Conservation (phyloP, 2,113 vertebrate species). For the Heptranchias perlo region DNA sequence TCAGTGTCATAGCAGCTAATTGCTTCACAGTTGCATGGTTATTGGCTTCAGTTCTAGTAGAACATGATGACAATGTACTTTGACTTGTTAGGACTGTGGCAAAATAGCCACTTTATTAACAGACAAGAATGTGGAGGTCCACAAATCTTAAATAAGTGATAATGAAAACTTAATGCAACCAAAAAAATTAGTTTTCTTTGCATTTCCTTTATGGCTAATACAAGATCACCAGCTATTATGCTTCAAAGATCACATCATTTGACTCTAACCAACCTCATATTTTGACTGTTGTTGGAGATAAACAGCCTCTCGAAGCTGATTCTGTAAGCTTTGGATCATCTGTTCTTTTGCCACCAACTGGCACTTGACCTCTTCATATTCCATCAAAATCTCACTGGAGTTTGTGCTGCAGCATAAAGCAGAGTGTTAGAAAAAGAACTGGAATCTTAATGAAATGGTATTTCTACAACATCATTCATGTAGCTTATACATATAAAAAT, state of each 20-base stretch:
- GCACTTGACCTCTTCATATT: constrained; percentile 38
- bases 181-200: neutral
- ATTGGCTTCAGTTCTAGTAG: neutral
- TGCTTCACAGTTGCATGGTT: neutral
- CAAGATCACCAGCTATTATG: neutral
- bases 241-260: neutral
- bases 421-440: neutral
- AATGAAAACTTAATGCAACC: neutral
- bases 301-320: constrained; percentile 45
- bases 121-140: neutral
- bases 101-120: neutral
- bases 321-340: constrained; percentile 39
- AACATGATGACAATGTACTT: neutral
- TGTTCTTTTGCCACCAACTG: constrained; percentile 39
- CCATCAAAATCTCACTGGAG: constrained; percentile 8
- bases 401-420: neutral
- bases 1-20: neutral
- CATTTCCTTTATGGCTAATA: neutral
- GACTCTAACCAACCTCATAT: constrained; percentile 44
- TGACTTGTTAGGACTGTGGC: neutral
- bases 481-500: neutral
- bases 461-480: neutral
- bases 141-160: neutral
- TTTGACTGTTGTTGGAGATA: constrained; percentile 45
- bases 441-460: neutral